Evolutionary conservation across 2,113 vertebrate genomes (phyloP).

Genomic region (Lasiurus cinereus): DNA sequence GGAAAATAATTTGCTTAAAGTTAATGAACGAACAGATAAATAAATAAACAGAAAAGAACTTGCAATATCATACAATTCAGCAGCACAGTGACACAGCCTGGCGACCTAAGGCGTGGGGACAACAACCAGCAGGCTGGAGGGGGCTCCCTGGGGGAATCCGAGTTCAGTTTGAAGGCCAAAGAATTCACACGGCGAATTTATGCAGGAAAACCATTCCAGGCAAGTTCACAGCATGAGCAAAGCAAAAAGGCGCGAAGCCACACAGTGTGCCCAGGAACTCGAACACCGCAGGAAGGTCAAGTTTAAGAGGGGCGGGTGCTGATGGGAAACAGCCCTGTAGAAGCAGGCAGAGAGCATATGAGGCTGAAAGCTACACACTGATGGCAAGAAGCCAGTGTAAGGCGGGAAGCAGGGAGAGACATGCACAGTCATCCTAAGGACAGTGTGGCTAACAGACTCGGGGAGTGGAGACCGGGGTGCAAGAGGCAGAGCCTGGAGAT

Average conservation of each 20-base stretch:
- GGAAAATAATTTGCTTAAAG: too few relatives aligned
- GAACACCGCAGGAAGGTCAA: background rate
- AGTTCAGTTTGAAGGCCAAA: background rate
- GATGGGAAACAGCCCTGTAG: background rate
- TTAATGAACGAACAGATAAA: too few relatives aligned
- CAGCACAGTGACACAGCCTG: background rate
- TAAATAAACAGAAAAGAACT: too few relatives aligned
- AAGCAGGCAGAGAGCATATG: background rate
- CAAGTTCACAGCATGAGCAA: background rate
- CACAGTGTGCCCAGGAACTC: background rate
- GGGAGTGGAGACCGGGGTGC: background rate
- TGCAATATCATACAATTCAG: background rate
- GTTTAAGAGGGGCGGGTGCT: background rate
- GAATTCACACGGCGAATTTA: background rate
- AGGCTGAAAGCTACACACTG: background rate
- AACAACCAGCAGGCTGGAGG: background rate
- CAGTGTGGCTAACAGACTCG: background rate
- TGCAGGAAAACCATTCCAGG: background rate
- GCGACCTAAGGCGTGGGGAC: background rate
- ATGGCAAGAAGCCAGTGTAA: background rate
- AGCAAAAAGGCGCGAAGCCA: background rate
- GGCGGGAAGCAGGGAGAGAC: background rate
- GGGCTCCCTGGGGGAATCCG: background rate
- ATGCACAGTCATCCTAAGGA: background rate
- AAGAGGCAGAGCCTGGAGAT: background rate